These are phyloP conservation scores for Dryas iulia DNA, from an alignment of 1,140 invertebrate genomes.

Conservation along the genomic window DNA sequence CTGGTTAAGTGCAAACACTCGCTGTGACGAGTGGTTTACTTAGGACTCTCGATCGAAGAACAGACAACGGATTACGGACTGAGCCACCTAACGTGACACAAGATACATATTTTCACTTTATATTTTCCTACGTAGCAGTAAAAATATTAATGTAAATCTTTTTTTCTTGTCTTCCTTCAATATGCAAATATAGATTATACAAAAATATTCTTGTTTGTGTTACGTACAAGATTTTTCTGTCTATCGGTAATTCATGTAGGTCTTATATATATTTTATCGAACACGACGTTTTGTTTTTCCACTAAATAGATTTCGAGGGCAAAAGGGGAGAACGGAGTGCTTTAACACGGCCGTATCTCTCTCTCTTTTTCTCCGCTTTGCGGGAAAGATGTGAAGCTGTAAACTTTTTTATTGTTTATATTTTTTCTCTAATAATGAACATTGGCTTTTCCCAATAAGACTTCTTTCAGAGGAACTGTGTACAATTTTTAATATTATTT, in stretches of 20 bases:
- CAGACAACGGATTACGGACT: constrained; percentile 55
- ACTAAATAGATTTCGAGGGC: no score
- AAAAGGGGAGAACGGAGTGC: no score
- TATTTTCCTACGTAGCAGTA: neutral
- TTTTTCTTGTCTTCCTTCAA: neutral
- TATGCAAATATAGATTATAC: neutral
- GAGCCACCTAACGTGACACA: constrained; percentile 2
- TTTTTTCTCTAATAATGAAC: no score
- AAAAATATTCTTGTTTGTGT: neutral
- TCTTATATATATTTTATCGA: neutral
- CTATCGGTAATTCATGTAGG: neutral
- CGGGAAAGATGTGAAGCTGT: no score
- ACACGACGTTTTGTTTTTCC: no score
- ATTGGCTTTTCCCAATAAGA: neutral
- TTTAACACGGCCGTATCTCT: no score
- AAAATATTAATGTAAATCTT: neutral
- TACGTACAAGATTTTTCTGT: neutral
- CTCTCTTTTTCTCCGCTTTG: no score
- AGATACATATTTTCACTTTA: neutral
- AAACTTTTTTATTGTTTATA: neutral
- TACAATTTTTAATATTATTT: neutral
- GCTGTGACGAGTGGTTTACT: constrained; percentile 55
- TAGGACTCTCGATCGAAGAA: constrained; percentile 53
- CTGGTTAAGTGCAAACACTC: constrained; percentile 58
- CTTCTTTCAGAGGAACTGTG: neutral